Base-by-base conservation (phyloP, 1,140 invertebrate genomes). In the Drosophila paulistorum region DNA sequence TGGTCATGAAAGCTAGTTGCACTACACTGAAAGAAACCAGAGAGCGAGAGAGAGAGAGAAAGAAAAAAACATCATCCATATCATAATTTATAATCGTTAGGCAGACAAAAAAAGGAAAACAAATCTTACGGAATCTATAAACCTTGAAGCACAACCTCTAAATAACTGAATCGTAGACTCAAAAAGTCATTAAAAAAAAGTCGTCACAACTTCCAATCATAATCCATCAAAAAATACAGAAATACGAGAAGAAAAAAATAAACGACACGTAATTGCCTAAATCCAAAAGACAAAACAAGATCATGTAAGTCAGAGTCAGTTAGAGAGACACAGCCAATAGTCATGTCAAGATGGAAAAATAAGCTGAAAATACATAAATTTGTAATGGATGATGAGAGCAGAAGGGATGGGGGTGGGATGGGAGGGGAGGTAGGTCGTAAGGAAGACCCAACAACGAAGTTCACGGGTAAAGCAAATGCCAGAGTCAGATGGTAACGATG, bases 301-400 rank as follows among this genome's bases (percentile, higher is more conserved):
- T 85, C 82, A 85, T 81, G 78, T 78, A 59, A 59, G 68, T 64
- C 65, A 72, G 65, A 30, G 30, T 30, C 30, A 30, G 30, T 30
- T 30, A 30, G 30, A 55, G 72, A 45, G 65, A 30, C 30, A 30
- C 55, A 60, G 48, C 42, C 37, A 64, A 39, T 54, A 70, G 79
- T 57, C 74, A 54, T 81, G 71, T 71, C 62, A 58, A 73, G 71
- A 81, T 79, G 54, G 63, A 77, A 77, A 74, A 77, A 87, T 74
- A 86, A 87, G 79, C 72, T 79, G 62, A 70, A 82, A 74, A 82
- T 72, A 74, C 68, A 79, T 77, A 74, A 65, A 82, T 87, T 79
- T 83, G 79, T 82, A 74, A 79, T 82, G 79, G 76, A 61, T 77
- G 61, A 45, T 20, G 20, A 51, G 42, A 30, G 23, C 30, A 37